phyloP scores from a whole-genome alignment of 2,113 vertebrate genomes.

The Tragelaphus imberbis region DNA sequence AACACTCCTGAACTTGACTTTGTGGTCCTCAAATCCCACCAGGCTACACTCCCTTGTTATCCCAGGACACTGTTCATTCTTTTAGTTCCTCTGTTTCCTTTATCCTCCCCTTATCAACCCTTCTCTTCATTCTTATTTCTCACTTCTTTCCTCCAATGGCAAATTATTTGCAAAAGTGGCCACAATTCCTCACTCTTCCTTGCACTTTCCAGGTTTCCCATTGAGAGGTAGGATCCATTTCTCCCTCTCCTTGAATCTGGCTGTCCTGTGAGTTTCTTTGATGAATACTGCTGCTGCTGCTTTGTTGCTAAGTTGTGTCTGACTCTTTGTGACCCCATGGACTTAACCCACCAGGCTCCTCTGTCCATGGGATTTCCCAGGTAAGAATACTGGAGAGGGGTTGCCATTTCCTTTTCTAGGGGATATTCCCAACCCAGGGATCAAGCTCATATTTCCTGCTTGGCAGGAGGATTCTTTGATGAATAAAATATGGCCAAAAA shows the following conservation, averaged over 20 bases:
- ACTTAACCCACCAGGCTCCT: background rate
- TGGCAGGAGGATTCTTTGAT: background rate
- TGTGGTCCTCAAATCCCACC: background rate
- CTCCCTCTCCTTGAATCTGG: background rate
- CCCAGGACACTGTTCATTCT: background rate
- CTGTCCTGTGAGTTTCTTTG: background rate
- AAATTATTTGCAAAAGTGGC: background rate
- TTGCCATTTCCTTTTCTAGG: background rate
- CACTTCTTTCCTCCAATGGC: background rate
- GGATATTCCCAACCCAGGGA: background rate
- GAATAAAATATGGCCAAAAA: background rate
- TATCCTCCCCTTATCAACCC: background rate
- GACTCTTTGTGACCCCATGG: background rate
- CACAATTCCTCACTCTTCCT: background rate
- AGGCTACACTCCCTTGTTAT: background rate
- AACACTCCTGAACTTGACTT: background rate
- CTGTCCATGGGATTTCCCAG: background rate
- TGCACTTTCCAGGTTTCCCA: background rate
- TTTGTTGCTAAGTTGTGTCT: background rate
- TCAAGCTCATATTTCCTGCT: background rate
- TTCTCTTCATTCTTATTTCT: background rate
- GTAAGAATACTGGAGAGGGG: background rate
- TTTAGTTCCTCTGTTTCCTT: background rate
- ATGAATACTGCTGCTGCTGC: background rate
- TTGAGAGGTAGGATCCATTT: background rate